Evolutionary conservation across 2,113 vertebrate genomes (phyloP), one percentile per base, ranked within the genome.

Genomic region (Strigops habroptila): DNA sequence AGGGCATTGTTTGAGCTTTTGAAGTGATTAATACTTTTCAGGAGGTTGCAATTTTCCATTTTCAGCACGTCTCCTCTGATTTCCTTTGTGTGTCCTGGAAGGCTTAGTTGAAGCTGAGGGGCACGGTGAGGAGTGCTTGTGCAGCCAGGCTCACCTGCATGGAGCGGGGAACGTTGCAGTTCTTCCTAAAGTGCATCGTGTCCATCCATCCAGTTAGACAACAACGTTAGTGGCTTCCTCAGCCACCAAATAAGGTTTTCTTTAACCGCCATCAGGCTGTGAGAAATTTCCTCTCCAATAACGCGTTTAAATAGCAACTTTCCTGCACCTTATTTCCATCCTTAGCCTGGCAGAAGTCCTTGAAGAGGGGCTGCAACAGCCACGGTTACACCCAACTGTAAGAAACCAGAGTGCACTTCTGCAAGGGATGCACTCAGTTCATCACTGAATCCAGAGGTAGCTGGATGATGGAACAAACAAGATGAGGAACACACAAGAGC

Each of bases 401-500:
- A 22, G 39, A 68, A 92, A 60, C 11, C 1, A 14, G 70, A 6
- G 37, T 37, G 41, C 14, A 2, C 51, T 82, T 87, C 39, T 43
- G 22, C 69, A 21, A 23, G 43, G 55, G 39, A 6, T 30, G 48
- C 8, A 14, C 39, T 33, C 0, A 1, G 44, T n/a, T 44, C 63
- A 31, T 53, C 21, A 1, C n/a, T 49, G 77, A 77, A 28, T 23
- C 44, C 74, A 35, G 5, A 59, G 27, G 41, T 35, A 17, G 52
- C 59, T 74, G 39, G 39, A 39, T 39, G 39, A 39, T 39, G 39
- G 39, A 39, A 39, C 49, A 22, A 2, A 27, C 30, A 55, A 28
- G 49, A 15, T 0, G 0, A n/a, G 52, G 78, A 64, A 11, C 28
- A 10, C 17, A 4, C 0, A 3, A 53, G 14, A 46, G 41, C 0